Evolutionary conservation across 2,797 vertebrate species (phyloP).

Genomic region (Acanthis flammea): DNA sequence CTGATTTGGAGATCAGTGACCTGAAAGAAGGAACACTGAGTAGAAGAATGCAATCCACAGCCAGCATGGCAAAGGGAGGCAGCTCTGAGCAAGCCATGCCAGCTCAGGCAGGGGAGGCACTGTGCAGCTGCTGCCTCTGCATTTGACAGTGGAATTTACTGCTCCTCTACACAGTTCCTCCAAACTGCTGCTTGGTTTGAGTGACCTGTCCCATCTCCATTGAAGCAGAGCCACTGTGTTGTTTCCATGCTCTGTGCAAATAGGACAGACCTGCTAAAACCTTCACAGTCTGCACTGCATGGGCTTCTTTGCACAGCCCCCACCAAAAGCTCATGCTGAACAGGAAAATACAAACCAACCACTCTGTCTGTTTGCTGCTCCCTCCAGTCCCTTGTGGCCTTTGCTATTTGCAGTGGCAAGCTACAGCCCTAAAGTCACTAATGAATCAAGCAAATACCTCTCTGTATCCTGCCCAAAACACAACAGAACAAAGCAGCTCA

Average conservation of each 20-base stretch:
- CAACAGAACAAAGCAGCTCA: background rate
- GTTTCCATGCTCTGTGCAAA: background rate
- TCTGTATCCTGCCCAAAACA: background rate
- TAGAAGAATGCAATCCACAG: background rate
- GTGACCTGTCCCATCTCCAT: background rate
- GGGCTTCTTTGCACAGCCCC: background rate
- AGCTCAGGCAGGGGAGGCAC: background rate
- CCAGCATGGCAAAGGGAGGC: background rate
- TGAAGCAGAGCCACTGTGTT: background rate
- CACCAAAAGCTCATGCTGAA: background rate
- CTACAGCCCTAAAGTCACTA: background rate
- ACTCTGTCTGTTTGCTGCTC: background rate
- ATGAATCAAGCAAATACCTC: background rate
- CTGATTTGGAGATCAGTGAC: constrained; percentile 9
- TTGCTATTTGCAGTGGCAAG: background rate
- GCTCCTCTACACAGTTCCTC: background rate
- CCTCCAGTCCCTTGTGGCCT: background rate
- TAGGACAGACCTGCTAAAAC: background rate
- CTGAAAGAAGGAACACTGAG: background rate
- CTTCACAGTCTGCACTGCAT: background rate
- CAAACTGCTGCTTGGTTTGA: background rate
- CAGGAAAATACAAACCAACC: background rate
- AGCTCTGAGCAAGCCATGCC: background rate
- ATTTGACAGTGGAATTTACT: background rate
- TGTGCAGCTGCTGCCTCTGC: background rate